Conservation (phyloP, 2,888 invertebrate species). For the Erebia ligea region DNA sequence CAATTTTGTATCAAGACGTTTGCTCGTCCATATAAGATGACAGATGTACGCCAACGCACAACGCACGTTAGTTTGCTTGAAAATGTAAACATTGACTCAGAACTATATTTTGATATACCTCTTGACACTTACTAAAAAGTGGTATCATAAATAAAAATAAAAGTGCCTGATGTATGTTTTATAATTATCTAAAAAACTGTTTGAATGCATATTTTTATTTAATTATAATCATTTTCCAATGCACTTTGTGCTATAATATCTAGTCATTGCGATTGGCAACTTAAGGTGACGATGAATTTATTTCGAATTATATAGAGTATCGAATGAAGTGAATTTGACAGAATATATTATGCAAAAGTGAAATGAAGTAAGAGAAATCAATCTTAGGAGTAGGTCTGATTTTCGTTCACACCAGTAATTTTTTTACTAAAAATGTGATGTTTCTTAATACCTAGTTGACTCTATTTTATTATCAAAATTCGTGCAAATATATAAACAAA, state of each 20-base stretch:
- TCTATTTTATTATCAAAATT: constrained; percentile 75
- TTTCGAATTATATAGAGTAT: constrained; percentile 12
- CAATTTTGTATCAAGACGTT: too few species aligned
- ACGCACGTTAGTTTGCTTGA: neutral
- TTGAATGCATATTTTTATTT: constrained; percentile 10
- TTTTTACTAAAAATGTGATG: constrained; percentile 67
- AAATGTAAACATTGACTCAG: neutral
- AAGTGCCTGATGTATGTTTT: neutral
- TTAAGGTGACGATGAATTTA: constrained; percentile 21
- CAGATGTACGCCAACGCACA: neutral
- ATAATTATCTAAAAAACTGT: neutral
- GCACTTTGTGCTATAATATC: constrained; percentile 28
- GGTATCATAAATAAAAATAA: neutral
- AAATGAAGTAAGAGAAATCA: constrained; percentile 4
- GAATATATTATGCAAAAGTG: neutral
- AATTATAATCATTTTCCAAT: constrained; percentile 13
- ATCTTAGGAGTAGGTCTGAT: neutral
- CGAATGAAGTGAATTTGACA: constrained; percentile 17
- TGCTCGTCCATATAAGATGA: neutral
- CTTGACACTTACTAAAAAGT: neutral
- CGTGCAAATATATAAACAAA: constrained; percentile 65
- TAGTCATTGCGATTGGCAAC: constrained; percentile 32
- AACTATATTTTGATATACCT: constrained; percentile 10
- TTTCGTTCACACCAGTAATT: constrained; percentile 65
- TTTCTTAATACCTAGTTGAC: constrained; percentile 68